Base-by-base conservation (phyloP, 2,888 invertebrate genomes). In the Mesochorus sp. region DNA sequence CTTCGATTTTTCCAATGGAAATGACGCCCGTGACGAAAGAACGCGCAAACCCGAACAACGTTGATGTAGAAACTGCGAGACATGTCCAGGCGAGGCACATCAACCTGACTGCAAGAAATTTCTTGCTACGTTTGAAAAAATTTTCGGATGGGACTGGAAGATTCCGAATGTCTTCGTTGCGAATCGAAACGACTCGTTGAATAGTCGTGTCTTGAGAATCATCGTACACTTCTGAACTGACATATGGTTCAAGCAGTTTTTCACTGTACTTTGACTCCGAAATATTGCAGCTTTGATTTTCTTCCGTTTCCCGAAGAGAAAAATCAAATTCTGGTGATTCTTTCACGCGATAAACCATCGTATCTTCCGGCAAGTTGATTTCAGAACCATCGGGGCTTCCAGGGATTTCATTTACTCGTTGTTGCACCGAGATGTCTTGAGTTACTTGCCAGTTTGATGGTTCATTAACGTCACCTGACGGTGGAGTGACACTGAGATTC, bases 331-430 rank as follows among this genome's bases (percentile, higher is more conserved):
- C n/a, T n/a, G 10, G 14, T 17, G 17, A 37, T 26, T 39, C 14
- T 21, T 37, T 26, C 5, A 17, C 37, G 10, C 1, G 34, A 34
- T 3, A 21, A 24, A n/a, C 8, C 3, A 24, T 57, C 1, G 10
- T 57, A 34, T 4, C 21, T 8, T n/a, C 5, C 0, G 79, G 76
- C 82, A 79, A 80, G 80, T 79, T 76, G 73, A 79, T 79, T 80
- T 81, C 80, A 79, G 78, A 53, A 49, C 39, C 47, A 0, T 31
- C 42, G 26, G 12, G 66, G 39, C 24, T 71, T 39, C 59, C 72
- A 12, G 42, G 14, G 14, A 12, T 2, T 3, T 44, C 4, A 2
- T 12, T 26, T 49, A 28, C 5, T 31, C 10, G 76, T 61, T 34
- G 26, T 42, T 26, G n/a, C 12, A 8, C 24, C 12, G 51, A 47